A percentile compares a stretch with the other conserved stretches of the same genome.
These are phyloP conservation scores for Anarsia innoxiella DNA, from an alignment of 2,888 invertebrate species.

Conservation along the genomic window DNA sequence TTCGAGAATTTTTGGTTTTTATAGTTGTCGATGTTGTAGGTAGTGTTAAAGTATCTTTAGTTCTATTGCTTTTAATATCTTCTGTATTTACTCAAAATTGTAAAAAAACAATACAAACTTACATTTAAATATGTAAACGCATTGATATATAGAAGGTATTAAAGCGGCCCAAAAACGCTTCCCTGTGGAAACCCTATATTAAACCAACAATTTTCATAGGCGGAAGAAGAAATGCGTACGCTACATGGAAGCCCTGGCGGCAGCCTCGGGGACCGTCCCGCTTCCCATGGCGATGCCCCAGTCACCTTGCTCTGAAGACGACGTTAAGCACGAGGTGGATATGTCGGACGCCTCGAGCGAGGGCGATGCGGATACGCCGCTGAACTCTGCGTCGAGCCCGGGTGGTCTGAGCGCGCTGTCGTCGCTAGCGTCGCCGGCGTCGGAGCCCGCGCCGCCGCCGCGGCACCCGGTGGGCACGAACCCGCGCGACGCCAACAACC, in stretches of 20 bases:
- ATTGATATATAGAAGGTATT: conserved; percentile 19
- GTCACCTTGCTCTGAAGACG: conserved; percentile 88
- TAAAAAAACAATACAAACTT: no score
- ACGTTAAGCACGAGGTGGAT: conserved; percentile 79
- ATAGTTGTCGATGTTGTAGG: conserved; percentile 31
- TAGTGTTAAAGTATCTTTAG: no score
- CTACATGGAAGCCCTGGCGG: conserved; percentile 91
- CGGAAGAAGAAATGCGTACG: conserved; percentile 98
- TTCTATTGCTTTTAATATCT: no score
- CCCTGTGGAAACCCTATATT: conserved; percentile 17
- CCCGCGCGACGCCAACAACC: conserved; percentile 94
- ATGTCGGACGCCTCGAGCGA: conserved; percentile 79
- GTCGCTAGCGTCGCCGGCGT: conserved; percentile 84
- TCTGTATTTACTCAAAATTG: no score
- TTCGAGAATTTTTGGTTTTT: conserved; percentile 17
- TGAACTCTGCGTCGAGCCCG: conserved; percentile 66
- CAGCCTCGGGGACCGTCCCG: conserved; percentile 80
- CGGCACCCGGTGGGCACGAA: conserved; percentile 92
- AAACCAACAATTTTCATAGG: conserved; percentile 72
- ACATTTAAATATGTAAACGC: no score
- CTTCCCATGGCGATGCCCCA: conserved; percentile 85
- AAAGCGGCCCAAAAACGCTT: conserved; percentile 19
- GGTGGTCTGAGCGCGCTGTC: conserved; percentile 68
- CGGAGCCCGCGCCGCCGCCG: conserved; percentile 73
- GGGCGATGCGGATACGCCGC: conserved; percentile 70